Evolutionary conservation across 2,888 invertebrate species (phyloP).

Genomic region (Lochmaea capreae): DNA sequence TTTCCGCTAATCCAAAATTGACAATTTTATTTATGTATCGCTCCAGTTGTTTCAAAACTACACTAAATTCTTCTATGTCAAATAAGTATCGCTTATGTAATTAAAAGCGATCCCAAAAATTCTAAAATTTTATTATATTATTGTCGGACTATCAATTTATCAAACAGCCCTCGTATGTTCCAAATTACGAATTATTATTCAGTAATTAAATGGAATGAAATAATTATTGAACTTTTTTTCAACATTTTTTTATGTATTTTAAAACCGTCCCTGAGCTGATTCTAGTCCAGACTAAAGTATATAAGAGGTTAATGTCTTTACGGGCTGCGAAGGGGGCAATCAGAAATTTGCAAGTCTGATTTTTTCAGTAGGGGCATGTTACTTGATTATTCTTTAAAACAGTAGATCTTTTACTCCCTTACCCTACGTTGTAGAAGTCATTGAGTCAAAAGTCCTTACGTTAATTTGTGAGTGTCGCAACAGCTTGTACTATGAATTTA

Average conservation of each 20-base stretch:
- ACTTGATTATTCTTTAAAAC: slow-evolving; percentile 66
- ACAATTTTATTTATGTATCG: too few species aligned
- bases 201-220: too few species aligned
- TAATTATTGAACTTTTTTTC: neutral
- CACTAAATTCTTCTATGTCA: too few species aligned
- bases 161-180: too few species aligned
- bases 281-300: slow-evolving; percentile 55
- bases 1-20: too few species aligned
- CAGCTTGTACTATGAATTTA: slow-evolving; percentile 61
- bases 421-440: slow-evolving; percentile 60
- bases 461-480: slow-evolving; percentile 63
- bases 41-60: too few species aligned
- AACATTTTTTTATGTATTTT: neutral
- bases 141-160: too few species aligned
- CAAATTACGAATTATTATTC: too few species aligned
- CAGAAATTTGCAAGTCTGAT: slow-evolving; percentile 67
- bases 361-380: slow-evolving; percentile 63
- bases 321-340: slow-evolving; percentile 65
- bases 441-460: slow-evolving; percentile 64
- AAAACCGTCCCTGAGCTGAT: slow-evolving; percentile 33
- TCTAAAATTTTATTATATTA: too few species aligned
- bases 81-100: too few species aligned
- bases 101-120: too few species aligned
- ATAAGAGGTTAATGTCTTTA: slow-evolving; percentile 66
- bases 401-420: slow-evolving; percentile 60